These are phyloP conservation scores for Drosophila buzzatii DNA, from an alignment of 2,888 invertebrate species.

Conservation along the genomic window DNA sequence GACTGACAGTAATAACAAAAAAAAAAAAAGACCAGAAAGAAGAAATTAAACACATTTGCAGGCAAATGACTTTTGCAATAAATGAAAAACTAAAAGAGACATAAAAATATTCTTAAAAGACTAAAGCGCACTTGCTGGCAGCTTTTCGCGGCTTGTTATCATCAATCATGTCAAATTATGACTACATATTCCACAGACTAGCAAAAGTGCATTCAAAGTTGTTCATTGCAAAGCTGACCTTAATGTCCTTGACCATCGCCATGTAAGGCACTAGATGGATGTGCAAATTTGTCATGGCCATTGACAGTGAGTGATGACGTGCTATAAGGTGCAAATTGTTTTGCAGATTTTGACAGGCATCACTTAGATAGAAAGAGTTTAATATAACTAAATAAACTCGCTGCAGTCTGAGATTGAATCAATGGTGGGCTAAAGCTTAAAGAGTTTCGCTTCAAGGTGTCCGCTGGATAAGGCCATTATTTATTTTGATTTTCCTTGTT, in stretches of 20 bases:
- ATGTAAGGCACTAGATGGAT: constrained; percentile 12
- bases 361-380: neutral
- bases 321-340: constrained; percentile 27
- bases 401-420: neutral
- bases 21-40: neutral
- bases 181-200: constrained; percentile 22
- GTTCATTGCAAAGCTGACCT: constrained; percentile 36
- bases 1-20: neutral
- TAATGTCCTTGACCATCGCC: constrained; percentile 50
- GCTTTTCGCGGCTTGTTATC: constrained; percentile 42
- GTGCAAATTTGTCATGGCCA: constrained; percentile 37
- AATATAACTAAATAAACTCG: neutral
- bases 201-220: constrained; percentile 42
- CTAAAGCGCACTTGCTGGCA: constrained; percentile 16
- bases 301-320: constrained; percentile 47
- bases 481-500: constrained; percentile 9
- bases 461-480: neutral
- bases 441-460: neutral
- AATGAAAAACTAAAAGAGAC: neutral
- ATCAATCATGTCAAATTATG: constrained; percentile 56
- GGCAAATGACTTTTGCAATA: constrained; percentile 10
- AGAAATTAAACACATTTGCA: neutral
- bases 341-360: constrained; percentile 16
- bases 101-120: neutral
- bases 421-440: neutral